A percentile compares a stretch with the other conserved stretches of the same genome.
These are phyloP conservation scores for Penaeus indicus DNA, from an alignment of 1,140 invertebrate genomes.

Conservation along the genomic window DNA sequence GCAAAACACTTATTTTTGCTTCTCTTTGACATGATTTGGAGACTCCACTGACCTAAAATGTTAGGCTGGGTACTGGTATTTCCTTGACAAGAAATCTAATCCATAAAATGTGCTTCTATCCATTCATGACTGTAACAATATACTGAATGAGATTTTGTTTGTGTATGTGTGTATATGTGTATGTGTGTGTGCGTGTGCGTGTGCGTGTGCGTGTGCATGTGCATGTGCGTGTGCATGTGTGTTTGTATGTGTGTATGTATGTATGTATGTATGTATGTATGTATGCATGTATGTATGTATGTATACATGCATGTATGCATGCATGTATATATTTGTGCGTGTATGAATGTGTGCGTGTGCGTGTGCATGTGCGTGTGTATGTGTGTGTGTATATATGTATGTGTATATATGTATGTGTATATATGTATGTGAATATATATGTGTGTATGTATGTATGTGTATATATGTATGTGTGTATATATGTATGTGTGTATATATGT, in stretches of 20 bases:
- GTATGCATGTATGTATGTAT: background rate
- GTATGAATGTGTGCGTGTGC: background rate
- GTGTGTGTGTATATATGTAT: background rate
- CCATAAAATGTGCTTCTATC: conserved; percentile 59
- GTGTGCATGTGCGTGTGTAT: background rate
- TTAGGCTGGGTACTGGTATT: conserved; percentile 53
- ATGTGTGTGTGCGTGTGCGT: too few relatives aligned
- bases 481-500: too few relatives aligned
- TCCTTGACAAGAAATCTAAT: conserved; percentile 44
- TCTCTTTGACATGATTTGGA: too few relatives aligned
- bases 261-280: background rate
- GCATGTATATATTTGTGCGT: background rate
- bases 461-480: too few relatives aligned
- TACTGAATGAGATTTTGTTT: conserved; percentile 15
- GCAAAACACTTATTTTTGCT: too few relatives aligned
- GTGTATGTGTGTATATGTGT: background rate
- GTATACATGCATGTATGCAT: conserved; percentile 10
- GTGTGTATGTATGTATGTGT: too few relatives aligned
- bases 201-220: too few relatives aligned
- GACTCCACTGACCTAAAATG: background rate
- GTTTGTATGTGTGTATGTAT: background rate
- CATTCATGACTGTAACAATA: conserved; percentile 46
- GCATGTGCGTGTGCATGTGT: conserved; percentile 2
- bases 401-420: background rate
- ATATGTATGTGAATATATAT: too few relatives aligned